Evolutionary conservation across 2,113 vertebrate genomes (phyloP).

Genomic region (Epinephelus cyanopodus): DNA sequence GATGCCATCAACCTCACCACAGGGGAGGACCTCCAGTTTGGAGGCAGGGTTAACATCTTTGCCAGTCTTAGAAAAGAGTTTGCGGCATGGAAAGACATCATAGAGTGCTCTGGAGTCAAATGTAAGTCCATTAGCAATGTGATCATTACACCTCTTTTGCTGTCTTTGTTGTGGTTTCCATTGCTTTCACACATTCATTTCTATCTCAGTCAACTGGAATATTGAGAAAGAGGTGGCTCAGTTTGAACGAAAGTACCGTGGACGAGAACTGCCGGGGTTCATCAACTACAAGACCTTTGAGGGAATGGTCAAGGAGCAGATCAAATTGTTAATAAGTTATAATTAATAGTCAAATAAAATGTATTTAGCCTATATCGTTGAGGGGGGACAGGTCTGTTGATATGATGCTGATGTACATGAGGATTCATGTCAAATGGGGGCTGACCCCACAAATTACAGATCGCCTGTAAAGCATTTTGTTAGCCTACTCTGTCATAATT

Average conservation of each 20-base stretch:
- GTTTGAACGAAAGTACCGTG: slow-evolving; percentile 84
- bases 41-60: slow-evolving; percentile 66
- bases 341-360: too few species aligned
- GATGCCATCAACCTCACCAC: slow-evolving; percentile 53
- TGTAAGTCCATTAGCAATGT: slow-evolving; percentile 76
- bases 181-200: not conserved
- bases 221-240: slow-evolving; percentile 53
- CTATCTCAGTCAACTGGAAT: slow-evolving; percentile 63
- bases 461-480: too few species aligned
- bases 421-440: too few species aligned
- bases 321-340: too few species aligned
- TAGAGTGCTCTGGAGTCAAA: slow-evolving; percentile 1
- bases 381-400: too few species aligned
- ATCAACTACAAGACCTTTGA: slow-evolving; percentile 88
- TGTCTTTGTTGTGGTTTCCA: not conserved
- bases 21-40: slow-evolving; percentile 83
- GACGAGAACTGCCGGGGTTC: slow-evolving; percentile 88
- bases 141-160: not conserved
- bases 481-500: too few species aligned
- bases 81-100: slow-evolving; percentile 42
- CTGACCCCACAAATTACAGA: too few species aligned
- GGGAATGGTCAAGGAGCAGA: slow-evolving; percentile 81
- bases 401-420: too few species aligned
- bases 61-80: slow-evolving; percentile 82
- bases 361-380: too few species aligned